Conservation (phyloP, 2,113 vertebrate species). For the Zingel zingel region DNA sequence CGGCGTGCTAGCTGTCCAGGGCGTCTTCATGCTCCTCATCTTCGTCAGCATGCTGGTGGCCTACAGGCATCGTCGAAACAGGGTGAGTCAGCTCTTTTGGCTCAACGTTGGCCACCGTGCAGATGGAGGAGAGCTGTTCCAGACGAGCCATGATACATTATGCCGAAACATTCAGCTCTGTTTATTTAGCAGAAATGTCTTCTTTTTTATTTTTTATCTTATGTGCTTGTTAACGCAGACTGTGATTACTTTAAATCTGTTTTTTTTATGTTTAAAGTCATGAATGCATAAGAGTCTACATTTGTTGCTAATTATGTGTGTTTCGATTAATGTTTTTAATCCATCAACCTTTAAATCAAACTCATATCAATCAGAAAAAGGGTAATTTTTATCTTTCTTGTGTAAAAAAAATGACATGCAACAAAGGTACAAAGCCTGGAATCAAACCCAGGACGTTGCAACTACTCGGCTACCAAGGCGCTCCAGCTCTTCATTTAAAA, state of each 20-base stretch:
- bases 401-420: no score
- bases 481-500: no score
- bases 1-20: constrained; percentile 87
- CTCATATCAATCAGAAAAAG: no score
- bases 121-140: not conserved
- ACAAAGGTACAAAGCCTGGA: no score
- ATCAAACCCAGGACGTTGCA: no score
- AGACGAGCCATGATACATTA: not conserved
- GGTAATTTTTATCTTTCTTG: no score
- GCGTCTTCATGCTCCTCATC: constrained; percentile 91
- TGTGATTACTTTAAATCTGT: not conserved
- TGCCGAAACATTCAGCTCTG: not conserved
- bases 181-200: not conserved
- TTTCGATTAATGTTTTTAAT: no score
- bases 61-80: constrained; percentile 88
- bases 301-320: no score
- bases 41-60: constrained; percentile 93
- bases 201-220: not conserved
- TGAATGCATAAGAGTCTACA: no score
- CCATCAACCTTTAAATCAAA: no score
- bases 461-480: no score
- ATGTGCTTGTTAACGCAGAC: not conserved
- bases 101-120: not conserved
- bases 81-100: constrained; percentile 80
- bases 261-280: no score